phyloP scores from a whole-genome alignment of 1,140 invertebrate species.

The Drosophila oshimai region DNA sequence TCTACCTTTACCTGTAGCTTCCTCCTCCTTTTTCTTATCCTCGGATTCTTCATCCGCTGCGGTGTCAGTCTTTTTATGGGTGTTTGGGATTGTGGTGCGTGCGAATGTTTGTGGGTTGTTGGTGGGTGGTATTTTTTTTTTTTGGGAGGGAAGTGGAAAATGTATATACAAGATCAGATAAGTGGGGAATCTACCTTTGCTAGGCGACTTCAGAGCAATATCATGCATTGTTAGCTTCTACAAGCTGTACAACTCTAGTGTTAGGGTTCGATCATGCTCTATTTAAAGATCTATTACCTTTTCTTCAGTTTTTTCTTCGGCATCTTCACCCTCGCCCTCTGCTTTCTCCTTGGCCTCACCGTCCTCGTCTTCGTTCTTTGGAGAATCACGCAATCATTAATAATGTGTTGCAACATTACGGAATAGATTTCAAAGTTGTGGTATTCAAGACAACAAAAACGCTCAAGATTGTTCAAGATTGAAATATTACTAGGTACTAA shows the following conservation, averaged over 20 bases:
- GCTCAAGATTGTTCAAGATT: neutral
- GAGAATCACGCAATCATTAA: conserved; percentile 26
- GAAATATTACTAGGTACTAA: neutral
- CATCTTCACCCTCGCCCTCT: conserved; percentile 29
- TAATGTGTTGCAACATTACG: neutral
- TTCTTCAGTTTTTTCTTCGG: conserved; percentile 45
- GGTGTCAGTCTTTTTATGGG: conserved; percentile 48
- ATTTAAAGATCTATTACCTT: conserved; percentile 44
- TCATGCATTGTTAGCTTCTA: conserved; percentile 53
- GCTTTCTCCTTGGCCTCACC: conserved; percentile 45
- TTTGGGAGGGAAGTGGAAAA: conserved; percentile 29
- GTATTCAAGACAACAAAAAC: neutral
- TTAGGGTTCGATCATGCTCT: conserved; percentile 45
- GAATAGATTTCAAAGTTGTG: neutral
- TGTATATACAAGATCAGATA: conserved; percentile 49
- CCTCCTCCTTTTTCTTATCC: conserved; percentile 36
- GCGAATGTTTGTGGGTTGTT: conserved; percentile 15
- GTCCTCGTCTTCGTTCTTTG: conserved; percentile 44
- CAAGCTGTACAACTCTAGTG: conserved; percentile 23
- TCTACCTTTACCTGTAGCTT: conserved; percentile 54
- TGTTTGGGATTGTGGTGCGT: conserved; percentile 20
- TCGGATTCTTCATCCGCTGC: conserved; percentile 42
- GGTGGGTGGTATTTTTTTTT: neutral
- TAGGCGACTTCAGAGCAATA: neutral
- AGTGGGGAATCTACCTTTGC: conserved; percentile 15